These are phyloP conservation scores for Drosophila seguyi DNA, from an alignment of 1,140 invertebrate species.

Conservation along the genomic window DNA sequence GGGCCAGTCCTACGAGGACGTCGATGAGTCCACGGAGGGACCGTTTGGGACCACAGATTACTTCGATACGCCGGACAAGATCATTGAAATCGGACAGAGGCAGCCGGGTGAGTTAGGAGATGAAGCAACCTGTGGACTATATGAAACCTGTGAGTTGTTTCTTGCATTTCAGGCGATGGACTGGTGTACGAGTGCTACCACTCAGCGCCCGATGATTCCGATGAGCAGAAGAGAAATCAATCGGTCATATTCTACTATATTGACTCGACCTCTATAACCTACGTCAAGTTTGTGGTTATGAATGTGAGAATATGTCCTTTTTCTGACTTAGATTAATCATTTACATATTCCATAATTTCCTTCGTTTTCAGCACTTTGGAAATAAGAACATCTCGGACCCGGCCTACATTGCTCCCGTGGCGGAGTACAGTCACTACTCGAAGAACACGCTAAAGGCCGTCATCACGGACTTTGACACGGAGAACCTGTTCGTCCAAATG, in stretches of 20 bases:
- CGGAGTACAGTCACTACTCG: slow-evolving; percentile 70
- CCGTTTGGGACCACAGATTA: not conserved
- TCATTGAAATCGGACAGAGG: slow-evolving; percentile 63
- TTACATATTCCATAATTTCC: not conserved
- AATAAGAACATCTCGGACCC: slow-evolving; percentile 8
- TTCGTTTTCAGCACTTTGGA: slow-evolving; percentile 34
- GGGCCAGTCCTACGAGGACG: slow-evolving; percentile 1
- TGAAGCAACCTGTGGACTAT: not conserved
- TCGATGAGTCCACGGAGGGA: slow-evolving; percentile 13
- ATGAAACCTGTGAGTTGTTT: too few relatives aligned
- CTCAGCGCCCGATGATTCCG: slow-evolving; percentile 26
- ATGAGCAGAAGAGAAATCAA: slow-evolving; percentile 31
- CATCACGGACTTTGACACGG: slow-evolving; percentile 59
- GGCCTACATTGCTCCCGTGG: slow-evolving; percentile 49
- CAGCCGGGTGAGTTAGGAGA: slow-evolving; percentile 50
- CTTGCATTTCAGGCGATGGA: slow-evolving; percentile 50
- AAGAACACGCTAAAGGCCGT: slow-evolving; percentile 61
- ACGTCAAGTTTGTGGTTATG: slow-evolving; percentile 69
- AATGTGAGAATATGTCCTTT: slow-evolving; percentile 59
- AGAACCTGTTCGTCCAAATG: slow-evolving; percentile 70
- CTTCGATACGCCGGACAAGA: slow-evolving; percentile 58
- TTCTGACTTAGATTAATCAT: not conserved
- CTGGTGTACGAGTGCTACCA: slow-evolving; percentile 66
- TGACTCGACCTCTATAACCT: slow-evolving; percentile 72
- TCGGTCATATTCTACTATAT: slow-evolving; percentile 71